Base-by-base conservation (phyloP, 2,888 invertebrate species). In the Ichneumoninae sp. region DNA sequence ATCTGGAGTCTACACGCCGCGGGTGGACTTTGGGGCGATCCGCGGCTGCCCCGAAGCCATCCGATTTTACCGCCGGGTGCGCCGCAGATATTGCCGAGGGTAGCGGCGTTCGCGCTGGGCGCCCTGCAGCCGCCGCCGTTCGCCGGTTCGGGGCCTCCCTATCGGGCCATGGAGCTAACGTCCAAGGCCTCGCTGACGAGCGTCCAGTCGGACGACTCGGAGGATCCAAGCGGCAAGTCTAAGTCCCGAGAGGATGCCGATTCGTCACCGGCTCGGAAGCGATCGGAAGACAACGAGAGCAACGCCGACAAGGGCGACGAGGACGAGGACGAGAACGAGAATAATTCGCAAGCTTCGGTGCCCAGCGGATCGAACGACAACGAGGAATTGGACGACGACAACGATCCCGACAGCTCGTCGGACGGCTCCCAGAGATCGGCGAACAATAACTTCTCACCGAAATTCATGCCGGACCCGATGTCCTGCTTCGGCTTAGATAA, bases 1-100 rank as follows among this genome's bases (percentile, higher is more conserved):
- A 92, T 93, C 89, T 93, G 94, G 92, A 90, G 91, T 91, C 91
- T 93, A 86, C 93, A 92, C 87, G 92, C 91, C 89, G 92, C 92
- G 90, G 91, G 91, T 88, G 92, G 92, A 91, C 91, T 93, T 87
- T 93, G 92, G 93, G 91, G 91, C 88, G 93, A 93, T 90, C 92
- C 92, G 89, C 91, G 92, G 88, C 89, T 93, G 88, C 88, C 90
- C 89, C 91, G 91, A 88, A 92, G 91, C 81, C 92, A 92, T 83
- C 91, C 93, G 83, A 91, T 92, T 83, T 87, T 93, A 66, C 91
- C 90, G 71, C 89, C 92, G 40, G 90, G 89, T 75, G 90, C 89
- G 66, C 88, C 91, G 30, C 91, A 90, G 80, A 88, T 92, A 81
- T 88, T 92, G 69, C 91, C 92, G 77, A 90, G 91, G 82, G 83